Evolutionary conservation across 1,140 invertebrate species (phyloP).

Genomic region (Orius insidiosus): DNA sequence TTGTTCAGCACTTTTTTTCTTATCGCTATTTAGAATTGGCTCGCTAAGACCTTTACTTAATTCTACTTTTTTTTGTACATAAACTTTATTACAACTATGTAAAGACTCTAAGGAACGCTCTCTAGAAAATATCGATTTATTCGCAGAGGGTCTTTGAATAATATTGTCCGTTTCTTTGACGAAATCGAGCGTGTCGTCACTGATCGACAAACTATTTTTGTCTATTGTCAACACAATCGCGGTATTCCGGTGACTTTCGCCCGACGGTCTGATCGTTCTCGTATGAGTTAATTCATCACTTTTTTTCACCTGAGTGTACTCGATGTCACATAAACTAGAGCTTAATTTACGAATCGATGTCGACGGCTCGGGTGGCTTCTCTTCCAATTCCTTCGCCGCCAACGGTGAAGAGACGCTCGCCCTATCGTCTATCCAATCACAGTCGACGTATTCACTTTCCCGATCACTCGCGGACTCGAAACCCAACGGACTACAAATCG

Average conservation of each 20-base stretch:
- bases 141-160: conserved; percentile 6
- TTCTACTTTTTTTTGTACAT: conserved; percentile 6
- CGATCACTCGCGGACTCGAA: conserved; percentile 15
- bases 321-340: conserved; percentile 7
- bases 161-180: conserved; percentile 5
- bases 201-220: conserved; percentile 10
- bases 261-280: neutral
- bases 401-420: conserved; percentile 1
- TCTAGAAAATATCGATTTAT: conserved; percentile 12
- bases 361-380: conserved; percentile 1
- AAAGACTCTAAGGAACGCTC: conserved; percentile 17
- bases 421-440: conserved; percentile 14
- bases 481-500: conserved; percentile 12
- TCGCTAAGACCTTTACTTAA: conserved; percentile 16
- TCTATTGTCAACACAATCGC: conserved; percentile 3
- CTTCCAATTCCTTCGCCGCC: neutral
- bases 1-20: neutral
- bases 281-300: neutral
- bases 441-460: conserved; percentile 17
- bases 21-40: conserved; percentile 15
- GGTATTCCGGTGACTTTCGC: neutral
- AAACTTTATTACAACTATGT: conserved; percentile 13
- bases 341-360: conserved; percentile 4
- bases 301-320: neutral
- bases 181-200: conserved; percentile 9